These are phyloP conservation scores for Fabriciana adippe DNA, from an alignment of 2,888 invertebrate genomes.

Conservation along the genomic window DNA sequence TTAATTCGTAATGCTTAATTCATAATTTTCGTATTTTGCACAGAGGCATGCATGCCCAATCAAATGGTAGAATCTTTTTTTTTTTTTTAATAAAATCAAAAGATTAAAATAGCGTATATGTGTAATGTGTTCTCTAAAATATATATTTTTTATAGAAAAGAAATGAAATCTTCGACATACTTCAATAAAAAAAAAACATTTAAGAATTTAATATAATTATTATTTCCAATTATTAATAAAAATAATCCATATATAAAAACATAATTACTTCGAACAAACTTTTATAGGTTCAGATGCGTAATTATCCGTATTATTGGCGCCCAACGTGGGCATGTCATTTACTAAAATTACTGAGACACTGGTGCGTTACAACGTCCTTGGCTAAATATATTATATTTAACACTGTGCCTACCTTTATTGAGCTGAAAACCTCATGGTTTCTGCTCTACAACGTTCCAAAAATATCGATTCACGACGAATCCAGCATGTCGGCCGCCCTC, in stretches of 20 bases:
- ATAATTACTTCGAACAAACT: background rate
- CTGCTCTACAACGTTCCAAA: conserved; percentile 76
- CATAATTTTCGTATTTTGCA: too few species aligned
- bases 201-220: too few species aligned
- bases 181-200: too few species aligned
- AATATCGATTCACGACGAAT: conserved; percentile 81
- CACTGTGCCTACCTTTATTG: conserved; percentile 76
- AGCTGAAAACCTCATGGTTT: conserved; percentile 76
- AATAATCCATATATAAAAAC: background rate
- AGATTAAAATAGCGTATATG: too few species aligned
- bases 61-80: too few species aligned
- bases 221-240: background rate
- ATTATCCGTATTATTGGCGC: conserved; percentile 48
- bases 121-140: too few species aligned
- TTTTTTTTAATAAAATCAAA: too few species aligned
- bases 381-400: conserved; percentile 49
- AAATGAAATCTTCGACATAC: too few species aligned
- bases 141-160: too few species aligned
- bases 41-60: too few species aligned
- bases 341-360: conserved; percentile 14
- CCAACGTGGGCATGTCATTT: conserved; percentile 53
- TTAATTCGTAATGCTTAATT: too few species aligned
- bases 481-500: conserved; percentile 81
- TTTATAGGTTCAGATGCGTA: background rate
- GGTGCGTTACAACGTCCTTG: conserved; percentile 22